Conservation (phyloP, 2,888 invertebrate species). For the Entomobrya multifasciata region DNA sequence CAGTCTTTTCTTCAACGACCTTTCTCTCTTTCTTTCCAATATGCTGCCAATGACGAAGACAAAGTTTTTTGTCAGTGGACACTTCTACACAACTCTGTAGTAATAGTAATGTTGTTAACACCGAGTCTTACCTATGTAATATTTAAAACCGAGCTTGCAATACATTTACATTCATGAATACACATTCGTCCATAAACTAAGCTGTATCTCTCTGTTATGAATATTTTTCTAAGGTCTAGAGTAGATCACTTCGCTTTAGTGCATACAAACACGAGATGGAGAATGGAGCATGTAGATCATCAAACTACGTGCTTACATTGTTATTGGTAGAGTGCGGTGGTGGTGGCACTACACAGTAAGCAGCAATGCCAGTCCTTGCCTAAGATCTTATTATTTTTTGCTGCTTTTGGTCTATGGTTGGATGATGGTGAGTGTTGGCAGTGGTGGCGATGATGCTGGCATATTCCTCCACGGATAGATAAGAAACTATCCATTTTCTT, state of each 20-base stretch:
- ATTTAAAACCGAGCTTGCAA: conserved; percentile 13
- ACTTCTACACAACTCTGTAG: not conserved
- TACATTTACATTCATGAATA: not conserved
- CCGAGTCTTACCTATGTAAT: conserved; percentile 11
- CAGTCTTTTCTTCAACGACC: conserved; percentile 48
- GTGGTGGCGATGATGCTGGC: not conserved
- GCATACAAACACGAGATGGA: conserved; percentile 31
- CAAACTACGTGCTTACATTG: conserved; percentile 8
- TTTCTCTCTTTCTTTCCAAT: conserved; percentile 64
- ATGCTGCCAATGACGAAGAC: conserved; percentile 54
- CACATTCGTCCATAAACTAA: not conserved
- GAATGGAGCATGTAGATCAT: too few species aligned
- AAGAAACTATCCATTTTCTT: conserved; percentile 11
- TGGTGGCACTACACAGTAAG: too few species aligned
- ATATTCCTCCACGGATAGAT: conserved; percentile 15
- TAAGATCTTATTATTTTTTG: conserved; percentile 1
- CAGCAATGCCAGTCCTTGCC: conserved; percentile 29
- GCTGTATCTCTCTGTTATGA: conserved; percentile 10
- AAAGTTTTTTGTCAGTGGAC: conserved; percentile 40
- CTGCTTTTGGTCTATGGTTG: not conserved
- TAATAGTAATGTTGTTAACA: too few species aligned
- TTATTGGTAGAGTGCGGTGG: conserved; percentile 11
- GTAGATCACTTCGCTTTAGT: conserved; percentile 13
- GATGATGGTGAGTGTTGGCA: too few species aligned
- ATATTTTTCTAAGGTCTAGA: not conserved